Base-by-base conservation (phyloP, 2,797 vertebrate species). In the Liparis tanakae region DNA sequence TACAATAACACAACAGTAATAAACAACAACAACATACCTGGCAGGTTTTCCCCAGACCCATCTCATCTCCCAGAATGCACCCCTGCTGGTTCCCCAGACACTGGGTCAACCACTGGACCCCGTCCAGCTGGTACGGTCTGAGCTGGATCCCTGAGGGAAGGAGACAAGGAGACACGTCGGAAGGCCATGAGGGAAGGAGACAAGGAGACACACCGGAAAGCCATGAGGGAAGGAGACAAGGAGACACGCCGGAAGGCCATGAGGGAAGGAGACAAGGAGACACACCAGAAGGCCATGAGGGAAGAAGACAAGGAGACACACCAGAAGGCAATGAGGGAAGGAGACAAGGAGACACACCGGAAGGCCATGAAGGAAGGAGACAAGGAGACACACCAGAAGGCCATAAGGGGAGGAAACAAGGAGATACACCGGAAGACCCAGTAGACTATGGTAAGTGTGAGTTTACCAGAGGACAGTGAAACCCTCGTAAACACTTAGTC, bases 1-100 rank as follows among this genome's bases (percentile, higher is more conserved):
- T n/a, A n/a, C n/a, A n/a, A n/a, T n/a, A n/a, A n/a, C n/a, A n/a
- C n/a, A n/a, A n/a, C n/a, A n/a, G 37, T 37, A 9, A 37, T 37
- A 37, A n/a, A n/a, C n/a, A n/a, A n/a, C n/a, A n/a, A n/a, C 25
- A 30, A 30, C 74, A 30, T 48, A 99, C 97, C 96, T 99, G 97
- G 70, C 97, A 98, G 75, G 97, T 98, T 91, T 99, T 99, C 0
- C 97, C 97, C 78, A 99, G 90, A 63, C 97, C 97, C 97, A 99
- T 99, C 89, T 99, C 97, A 61, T 98, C 97, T 4, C 95, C 97
- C 54, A 99, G 88, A 69, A 99, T 96, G 80, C 96, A 98, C 77
- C 97, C 97, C 58, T 90, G 92, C 78, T 96, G 96, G 79, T 83
- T 80, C 14, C 91, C 69, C 43, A 94, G 92, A 77, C 96, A 91